Evolutionary conservation across 2,888 invertebrate genomes (phyloP), one percentile per base, ranked within the genome.

Genomic region (Drosophila anomalata): DNA sequence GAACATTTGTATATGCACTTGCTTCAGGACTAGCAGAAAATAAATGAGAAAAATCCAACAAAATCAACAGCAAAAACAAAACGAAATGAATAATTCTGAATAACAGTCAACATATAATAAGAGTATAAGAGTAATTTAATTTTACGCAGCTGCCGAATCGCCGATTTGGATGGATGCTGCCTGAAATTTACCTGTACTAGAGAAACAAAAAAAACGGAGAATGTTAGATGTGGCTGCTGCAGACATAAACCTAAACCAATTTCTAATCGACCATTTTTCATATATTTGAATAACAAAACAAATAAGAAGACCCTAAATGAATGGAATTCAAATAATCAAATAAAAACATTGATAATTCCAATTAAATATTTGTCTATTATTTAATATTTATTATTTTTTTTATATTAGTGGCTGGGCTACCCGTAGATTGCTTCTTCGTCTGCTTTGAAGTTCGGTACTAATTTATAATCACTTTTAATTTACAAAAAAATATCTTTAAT

Each of bases 191-290:
- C 41, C 9, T 17, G 9, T 20, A 33, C 29, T 59, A 50, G 42
- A 57, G 53, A 48, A 60, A 24, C n/a, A 42, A 36, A 36, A 17
- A 14, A 14, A 14, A 14, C 29, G 14, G 39, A 17, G 31, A 29
- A 31, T 17, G 22, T 22, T 14, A 14, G 31, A 20, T 9, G 42
- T 26, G 57, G 33, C 48, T 46, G 57, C 57, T 53, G 41, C 53
- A 50, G n/a, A 61, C 61, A 59, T 39, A 48, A 70, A 57, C 56
- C 46, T 57, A 73, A 75, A 77, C 51, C 62, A 74, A 79, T 78
- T 82, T 82, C 84, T 82, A 78, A 82, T 83, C 80, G 86, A 82
- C 75, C 75, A 86, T 86, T 82, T 84, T 82, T 80, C 83, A 76
- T 79, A 76, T 83, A 86, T 75, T 79, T 86, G 78, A 86, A 79